These are phyloP conservation scores for Drosophila ercepeae DNA, from an alignment of 1,140 invertebrate genomes.

Conservation along the genomic window DNA sequence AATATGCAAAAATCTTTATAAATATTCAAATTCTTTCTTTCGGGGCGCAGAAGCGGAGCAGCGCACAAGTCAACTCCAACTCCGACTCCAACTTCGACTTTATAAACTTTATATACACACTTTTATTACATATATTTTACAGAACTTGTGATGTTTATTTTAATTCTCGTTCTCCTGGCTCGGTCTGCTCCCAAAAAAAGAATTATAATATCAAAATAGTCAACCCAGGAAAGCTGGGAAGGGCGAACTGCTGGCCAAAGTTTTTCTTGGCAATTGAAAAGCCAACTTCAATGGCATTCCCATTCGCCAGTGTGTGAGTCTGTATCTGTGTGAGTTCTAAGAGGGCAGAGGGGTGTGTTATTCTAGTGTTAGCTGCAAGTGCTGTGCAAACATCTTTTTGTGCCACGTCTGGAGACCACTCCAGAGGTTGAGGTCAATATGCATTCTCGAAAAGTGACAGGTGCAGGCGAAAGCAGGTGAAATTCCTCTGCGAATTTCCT, in stretches of 20 bases:
- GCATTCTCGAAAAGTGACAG: constrained; percentile 27
- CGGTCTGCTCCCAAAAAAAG: constrained; percentile 17
- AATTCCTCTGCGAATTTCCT: constrained; percentile 5
- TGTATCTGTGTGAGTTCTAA: background rate
- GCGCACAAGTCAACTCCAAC: constrained; percentile 12
- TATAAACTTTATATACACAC: constrained; percentile 51
- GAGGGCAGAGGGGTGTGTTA: constrained; percentile 16
- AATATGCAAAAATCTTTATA: constrained; percentile 80
- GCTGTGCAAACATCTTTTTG: constrained; percentile 59
- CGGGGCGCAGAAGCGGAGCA: constrained; percentile 4
- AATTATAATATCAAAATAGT: constrained; percentile 60
- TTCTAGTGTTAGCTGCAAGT: constrained; percentile 61
- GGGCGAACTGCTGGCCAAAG: constrained; percentile 66
- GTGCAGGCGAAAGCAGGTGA: constrained; percentile 27
- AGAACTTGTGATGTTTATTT: constrained; percentile 69
- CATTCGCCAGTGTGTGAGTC: no score
- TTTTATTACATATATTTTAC: constrained; percentile 33
- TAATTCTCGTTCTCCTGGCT: constrained; percentile 59
- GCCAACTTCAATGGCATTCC: constrained; percentile 45
- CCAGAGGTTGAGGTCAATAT: constrained; percentile 41
- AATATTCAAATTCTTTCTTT: constrained; percentile 78
- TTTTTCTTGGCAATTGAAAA: constrained; percentile 78
- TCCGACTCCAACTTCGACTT: no score
- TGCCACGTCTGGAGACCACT: constrained; percentile 35
- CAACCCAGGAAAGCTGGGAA: constrained; percentile 35